These are phyloP conservation scores for Vanacampus margaritifer DNA, from an alignment of 2,113 vertebrate species.

Conservation along the genomic window DNA sequence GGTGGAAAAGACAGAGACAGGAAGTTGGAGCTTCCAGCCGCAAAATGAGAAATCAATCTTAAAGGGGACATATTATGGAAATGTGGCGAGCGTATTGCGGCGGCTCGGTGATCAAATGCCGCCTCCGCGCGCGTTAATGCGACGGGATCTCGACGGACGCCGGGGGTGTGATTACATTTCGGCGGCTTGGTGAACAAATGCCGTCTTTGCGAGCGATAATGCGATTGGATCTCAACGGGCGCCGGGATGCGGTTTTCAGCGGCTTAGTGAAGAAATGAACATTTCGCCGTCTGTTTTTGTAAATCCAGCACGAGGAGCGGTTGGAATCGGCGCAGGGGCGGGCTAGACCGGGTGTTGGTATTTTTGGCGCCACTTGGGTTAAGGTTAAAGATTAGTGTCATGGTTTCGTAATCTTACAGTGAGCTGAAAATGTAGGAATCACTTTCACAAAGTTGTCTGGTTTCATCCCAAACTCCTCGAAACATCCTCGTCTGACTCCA, in stretches of 20 bases:
- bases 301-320: too few relatives aligned
- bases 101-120: not conserved
- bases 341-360: too few relatives aligned
- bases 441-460: not conserved
- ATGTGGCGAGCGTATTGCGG: not conserved
- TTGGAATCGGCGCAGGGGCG: too few relatives aligned
- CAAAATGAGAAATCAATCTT: conserved; percentile 1
- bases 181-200: not conserved
- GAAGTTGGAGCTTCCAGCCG: not conserved
- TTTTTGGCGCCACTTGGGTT: too few relatives aligned
- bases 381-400: too few relatives aligned
- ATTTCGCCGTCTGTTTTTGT: too few relatives aligned
- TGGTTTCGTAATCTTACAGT: too few relatives aligned
- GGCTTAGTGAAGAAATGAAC: not conserved
- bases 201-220: not conserved
- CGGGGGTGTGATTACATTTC: not conserved
- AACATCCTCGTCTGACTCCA: not conserved
- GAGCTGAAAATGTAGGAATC: too few relatives aligned
- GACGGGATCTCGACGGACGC: not conserved
- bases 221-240: not conserved
- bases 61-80: conserved; percentile 1
- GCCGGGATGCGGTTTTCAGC: not conserved
- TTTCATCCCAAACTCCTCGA: not conserved
- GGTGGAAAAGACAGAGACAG: not conserved
- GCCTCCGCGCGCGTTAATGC: not conserved